Conservation (phyloP, 2,113 vertebrate species). For the Pelodiscus sinensis region DNA sequence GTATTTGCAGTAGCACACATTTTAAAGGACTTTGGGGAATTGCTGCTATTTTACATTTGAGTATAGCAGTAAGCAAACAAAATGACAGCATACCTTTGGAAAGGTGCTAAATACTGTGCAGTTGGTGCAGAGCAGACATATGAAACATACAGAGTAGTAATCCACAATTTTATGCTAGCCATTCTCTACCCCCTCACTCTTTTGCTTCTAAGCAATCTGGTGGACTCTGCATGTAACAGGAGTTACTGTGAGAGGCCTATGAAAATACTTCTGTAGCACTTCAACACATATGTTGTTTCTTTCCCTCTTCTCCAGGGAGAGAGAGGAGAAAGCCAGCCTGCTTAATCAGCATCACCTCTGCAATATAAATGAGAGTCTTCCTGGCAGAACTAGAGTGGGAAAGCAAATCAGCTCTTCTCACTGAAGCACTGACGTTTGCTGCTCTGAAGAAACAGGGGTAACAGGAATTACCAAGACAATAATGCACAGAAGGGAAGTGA, state of each 20-base stretch:
- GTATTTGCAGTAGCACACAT: not conserved
- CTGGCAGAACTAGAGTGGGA: not conserved
- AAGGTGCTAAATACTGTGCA: not conserved
- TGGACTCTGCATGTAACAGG: not conserved
- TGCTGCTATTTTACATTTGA: not conserved
- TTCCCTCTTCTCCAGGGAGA: not conserved
- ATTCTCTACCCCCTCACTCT: not conserved
- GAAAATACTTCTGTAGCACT: not conserved
- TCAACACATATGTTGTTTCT: not conserved
- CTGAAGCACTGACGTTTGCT: not conserved
- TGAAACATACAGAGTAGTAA: not conserved
- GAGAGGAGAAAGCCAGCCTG: not conserved
- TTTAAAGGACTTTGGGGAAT: conserved; percentile 44
- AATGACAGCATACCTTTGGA: not conserved
- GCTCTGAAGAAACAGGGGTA: not conserved
- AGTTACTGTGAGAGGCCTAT: not conserved
- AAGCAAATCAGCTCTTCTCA: not conserved
- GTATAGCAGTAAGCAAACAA: not conserved
- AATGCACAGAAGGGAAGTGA: not conserved
- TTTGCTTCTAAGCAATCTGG: not conserved
- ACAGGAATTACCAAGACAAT: fast-evolving
- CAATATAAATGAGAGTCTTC: not conserved
- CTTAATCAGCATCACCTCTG: not conserved
- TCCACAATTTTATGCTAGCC: not conserved
- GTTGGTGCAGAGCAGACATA: not conserved